Evolutionary conservation across 2,797 vertebrate species (phyloP), one percentile per base, ranked within the genome.

Genomic region (Myotis daubentonii): DNA sequence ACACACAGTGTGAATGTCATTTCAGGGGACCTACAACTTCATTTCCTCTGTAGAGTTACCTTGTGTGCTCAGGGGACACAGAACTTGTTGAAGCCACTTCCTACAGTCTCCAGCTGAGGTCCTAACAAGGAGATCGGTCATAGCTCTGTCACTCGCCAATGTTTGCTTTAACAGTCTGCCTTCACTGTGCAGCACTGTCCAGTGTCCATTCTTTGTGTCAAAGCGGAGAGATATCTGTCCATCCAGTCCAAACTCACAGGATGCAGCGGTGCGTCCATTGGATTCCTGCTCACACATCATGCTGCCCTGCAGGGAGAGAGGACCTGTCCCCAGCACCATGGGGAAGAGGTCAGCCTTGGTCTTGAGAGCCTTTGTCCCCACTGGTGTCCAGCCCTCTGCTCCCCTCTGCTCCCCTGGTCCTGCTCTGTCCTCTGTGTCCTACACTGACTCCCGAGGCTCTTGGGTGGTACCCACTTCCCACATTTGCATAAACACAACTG

Each of bases 261-360:
- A 79, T 10, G 6, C 28, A 0, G 5, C 4, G 11, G 1, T 17
- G 28, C 0, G 0, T 53, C 55, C 19, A 2, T 2, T 0, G 0
- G 22, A n/a, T 15, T 41, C 4, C 22, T 0, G 0, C 3, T 10
- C 0, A 3, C 89, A 94, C 0, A 0, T 33, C 65, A 93, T 36
- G 6, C 0, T n/a, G 36, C 0, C 71, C 36, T 62, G 6, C 9
- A 87, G 7, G 12, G 1, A 12, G 8, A 6, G 13, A 33, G 44
- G n/a, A n/a, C n/a, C n/a, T n/a, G n/a, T n/a, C n/a, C n/a, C n/a
- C n/a, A n/a, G n/a, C n/a, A n/a, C n/a, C n/a, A n/a, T n/a, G n/a
- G n/a, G n/a, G n/a, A n/a, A n/a, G n/a, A n/a, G n/a, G n/a, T n/a
- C n/a, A n/a, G n/a, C n/a, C n/a, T n/a, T n/a, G n/a, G n/a, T n/a